Percentiles rank a stretch among this genome's conserved stretches.
Conservation (phyloP, 37 sponge, comb jelly and placozoan genomes). For the Halichondria panicea region DNA sequence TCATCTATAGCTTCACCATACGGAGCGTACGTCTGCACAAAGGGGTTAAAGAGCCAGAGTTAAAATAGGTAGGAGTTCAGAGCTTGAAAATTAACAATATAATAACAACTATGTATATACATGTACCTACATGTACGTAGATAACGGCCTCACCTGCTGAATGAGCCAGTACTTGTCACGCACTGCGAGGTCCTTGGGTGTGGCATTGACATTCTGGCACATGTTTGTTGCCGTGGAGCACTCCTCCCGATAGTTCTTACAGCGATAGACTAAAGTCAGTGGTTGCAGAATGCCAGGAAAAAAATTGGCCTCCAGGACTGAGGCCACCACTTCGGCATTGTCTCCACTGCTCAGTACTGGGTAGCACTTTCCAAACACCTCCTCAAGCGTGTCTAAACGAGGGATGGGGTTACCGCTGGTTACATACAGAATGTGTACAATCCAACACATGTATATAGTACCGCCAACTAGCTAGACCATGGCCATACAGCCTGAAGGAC, state of each 20-base stretch:
- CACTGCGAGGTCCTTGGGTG: conserved; percentile 66
- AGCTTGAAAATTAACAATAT: neutral
- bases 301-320: conserved; percentile 55
- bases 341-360: conserved; percentile 13
- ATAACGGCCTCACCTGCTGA: conserved; percentile 47
- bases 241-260: conserved; percentile 63
- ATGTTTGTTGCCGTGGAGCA: conserved; percentile 70
- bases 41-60: neutral
- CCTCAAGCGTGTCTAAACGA: conserved; percentile 48
- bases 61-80: neutral
- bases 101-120: neutral
- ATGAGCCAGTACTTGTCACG: conserved; percentile 66
- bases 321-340: conserved; percentile 36
- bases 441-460: neutral
- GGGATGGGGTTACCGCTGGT: neutral
- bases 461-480: too few relatives aligned
- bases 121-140: too few relatives aligned
- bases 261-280: conserved; percentile 50
- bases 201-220: conserved; percentile 52
- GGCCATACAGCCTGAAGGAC: too few relatives aligned
- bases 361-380: conserved; percentile 27
- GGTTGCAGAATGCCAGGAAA: conserved; percentile 62
- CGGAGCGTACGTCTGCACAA: conserved; percentile 38
- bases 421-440: neutral
- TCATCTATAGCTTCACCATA: conserved; percentile 58